Evolutionary conservation across 2,113 vertebrate genomes (phyloP).

Genomic region (Gadus macrocephalus): DNA sequence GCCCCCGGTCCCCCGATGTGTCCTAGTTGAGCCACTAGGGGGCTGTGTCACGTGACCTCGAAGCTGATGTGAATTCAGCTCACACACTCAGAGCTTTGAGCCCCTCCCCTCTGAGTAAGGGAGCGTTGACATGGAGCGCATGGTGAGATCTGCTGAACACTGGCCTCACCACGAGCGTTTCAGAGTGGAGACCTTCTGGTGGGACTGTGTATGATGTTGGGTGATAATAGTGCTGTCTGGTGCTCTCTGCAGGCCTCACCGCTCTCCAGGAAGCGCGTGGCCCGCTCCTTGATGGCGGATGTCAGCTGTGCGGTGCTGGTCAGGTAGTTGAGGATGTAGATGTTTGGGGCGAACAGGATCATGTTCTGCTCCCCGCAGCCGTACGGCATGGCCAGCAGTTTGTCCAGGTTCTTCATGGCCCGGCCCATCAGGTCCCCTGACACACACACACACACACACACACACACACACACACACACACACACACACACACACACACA

Average conservation of each 20-base stretch:
- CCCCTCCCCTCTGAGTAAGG: too few species aligned
- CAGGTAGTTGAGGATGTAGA: conserved; percentile 81
- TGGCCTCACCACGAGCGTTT: too few species aligned
- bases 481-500: too few species aligned
- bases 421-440: conserved; percentile 81
- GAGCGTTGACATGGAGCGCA: too few species aligned
- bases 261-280: conserved; percentile 64
- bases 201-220: neutral
- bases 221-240: neutral
- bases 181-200: neutral
- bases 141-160: too few species aligned
- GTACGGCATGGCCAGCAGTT: conserved; percentile 72
- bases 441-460: neutral
- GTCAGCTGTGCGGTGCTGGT: conserved; percentile 72
- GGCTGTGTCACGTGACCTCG: too few species aligned
- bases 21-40: too few species aligned
- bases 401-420: conserved; percentile 74
- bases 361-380: conserved; percentile 87
- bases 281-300: conserved; percentile 60
- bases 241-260: conserved; percentile 56
- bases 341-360: conserved; percentile 80
- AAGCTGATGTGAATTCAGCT: too few species aligned
- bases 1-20: too few species aligned
- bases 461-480: too few species aligned
- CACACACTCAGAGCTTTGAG: too few species aligned